A percentile compares a stretch with the other conserved stretches of the same genome.
Evolutionary conservation across 2,797 vertebrate genomes (phyloP).

Genomic region (Cirrhinus molitorella): DNA sequence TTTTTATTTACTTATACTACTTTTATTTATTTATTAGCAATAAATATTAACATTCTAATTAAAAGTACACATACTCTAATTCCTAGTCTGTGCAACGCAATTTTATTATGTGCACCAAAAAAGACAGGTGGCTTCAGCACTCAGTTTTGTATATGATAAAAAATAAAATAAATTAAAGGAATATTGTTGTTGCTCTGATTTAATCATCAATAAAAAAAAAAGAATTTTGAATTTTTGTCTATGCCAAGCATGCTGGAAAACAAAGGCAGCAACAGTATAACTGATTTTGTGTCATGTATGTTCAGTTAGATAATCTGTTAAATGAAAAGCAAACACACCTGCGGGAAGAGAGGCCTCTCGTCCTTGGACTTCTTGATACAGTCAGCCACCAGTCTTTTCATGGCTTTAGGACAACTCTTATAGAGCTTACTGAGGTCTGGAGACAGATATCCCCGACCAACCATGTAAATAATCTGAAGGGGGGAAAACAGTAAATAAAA

Average conservation of each 20-base stretch:
- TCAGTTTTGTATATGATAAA: no score
- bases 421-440: slow-evolving; percentile 97
- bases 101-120: no score
- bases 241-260: background rate
- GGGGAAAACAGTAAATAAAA: background rate
- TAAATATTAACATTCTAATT: no score
- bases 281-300: background rate
- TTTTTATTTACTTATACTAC: no score
- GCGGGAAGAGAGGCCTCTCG: slow-evolving; percentile 95
- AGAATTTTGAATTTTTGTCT: background rate
- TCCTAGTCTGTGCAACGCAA: no score
- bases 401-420: slow-evolving; percentile 97
- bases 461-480: slow-evolving; percentile 96
- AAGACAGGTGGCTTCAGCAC: no score
- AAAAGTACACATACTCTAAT: no score
- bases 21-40: no score
- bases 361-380: slow-evolving; percentile 94
- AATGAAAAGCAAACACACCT: slow-evolving; percentile 76
- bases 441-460: slow-evolving; percentile 91
- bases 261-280: background rate
- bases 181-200: no score
- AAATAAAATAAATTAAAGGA: no score
- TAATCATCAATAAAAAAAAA: no score
- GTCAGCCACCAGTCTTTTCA: slow-evolving; percentile 98
- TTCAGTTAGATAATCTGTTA: background rate